phyloP scores from a whole-genome alignment of 1,140 invertebrate genomes.

The Mamestra configurata region DNA sequence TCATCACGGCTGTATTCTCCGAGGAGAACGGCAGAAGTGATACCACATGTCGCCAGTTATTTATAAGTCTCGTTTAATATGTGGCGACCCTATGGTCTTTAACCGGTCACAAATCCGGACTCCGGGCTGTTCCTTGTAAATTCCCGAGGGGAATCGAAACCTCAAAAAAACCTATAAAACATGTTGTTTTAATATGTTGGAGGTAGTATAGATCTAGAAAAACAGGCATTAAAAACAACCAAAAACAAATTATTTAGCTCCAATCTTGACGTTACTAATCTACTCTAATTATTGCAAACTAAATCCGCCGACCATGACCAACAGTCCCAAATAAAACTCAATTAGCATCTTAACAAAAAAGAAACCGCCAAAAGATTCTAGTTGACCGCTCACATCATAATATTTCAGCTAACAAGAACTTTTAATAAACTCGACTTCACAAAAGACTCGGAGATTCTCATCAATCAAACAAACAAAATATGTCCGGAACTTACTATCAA shows the following conservation, averaged over 20 bases:
- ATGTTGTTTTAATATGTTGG: too few species aligned
- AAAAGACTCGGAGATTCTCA: constrained; percentile 44
- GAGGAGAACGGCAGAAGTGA: too few species aligned
- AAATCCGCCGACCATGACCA: constrained; percentile 16
- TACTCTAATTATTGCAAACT: background rate
- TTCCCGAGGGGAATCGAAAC: too few species aligned
- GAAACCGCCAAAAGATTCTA: background rate
- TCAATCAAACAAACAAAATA: constrained; percentile 44
- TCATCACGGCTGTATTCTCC: too few species aligned
- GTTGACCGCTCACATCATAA: constrained; percentile 44
- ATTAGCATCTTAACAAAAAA: constrained; percentile 1
- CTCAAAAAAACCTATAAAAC: too few species aligned
- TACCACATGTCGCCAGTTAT: too few species aligned
- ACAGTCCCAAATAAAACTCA: constrained; percentile 15
- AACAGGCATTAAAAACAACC: too few species aligned
- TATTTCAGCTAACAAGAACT: constrained; percentile 48
- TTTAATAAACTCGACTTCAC: constrained; percentile 5
- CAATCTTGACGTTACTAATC: background rate
- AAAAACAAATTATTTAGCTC: background rate
- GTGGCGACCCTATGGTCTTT: too few species aligned
- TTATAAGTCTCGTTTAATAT: too few species aligned
- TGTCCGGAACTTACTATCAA: constrained; percentile 56
- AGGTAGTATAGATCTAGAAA: too few species aligned
- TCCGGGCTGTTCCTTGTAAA: too few species aligned
- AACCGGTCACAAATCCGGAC: too few species aligned